Conservation (phyloP, 2,888 invertebrate species). For the Microctonus aethiopoides region DNA sequence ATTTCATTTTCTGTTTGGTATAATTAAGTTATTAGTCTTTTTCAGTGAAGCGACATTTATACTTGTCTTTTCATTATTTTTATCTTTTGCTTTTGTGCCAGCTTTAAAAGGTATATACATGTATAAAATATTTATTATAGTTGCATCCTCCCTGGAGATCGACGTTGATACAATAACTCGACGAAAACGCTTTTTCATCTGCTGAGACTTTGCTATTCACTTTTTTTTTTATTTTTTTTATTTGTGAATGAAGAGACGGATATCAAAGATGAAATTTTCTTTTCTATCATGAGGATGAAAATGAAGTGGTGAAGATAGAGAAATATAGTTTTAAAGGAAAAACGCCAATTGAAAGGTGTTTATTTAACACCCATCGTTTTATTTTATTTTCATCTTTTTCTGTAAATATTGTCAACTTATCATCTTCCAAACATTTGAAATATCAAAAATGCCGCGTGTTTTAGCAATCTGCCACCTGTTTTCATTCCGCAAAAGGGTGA, state of each 20-base stretch:
- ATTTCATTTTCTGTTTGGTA: no score
- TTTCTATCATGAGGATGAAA: neutral
- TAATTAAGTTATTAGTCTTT: no score
- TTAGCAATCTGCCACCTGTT: neutral
- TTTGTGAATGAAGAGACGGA: conserved; percentile 10
- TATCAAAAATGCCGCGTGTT: conserved; percentile 42
- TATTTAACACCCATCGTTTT: neutral
- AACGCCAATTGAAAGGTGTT: neutral
- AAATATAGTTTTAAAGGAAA: neutral
- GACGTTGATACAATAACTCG: neutral
- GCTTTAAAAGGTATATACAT: neutral
- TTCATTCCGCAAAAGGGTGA: neutral
- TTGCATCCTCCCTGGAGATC: neutral
- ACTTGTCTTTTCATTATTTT: neutral
- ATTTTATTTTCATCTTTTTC: neutral
- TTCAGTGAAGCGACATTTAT: no score
- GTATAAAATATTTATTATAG: neutral
- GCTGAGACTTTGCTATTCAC: neutral
- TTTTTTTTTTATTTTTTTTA: no score
- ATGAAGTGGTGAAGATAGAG: neutral
- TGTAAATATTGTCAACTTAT: conserved; percentile 39
- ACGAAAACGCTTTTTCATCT: neutral
- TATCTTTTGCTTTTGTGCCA: neutral
- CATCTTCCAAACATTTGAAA: conserved; percentile 40
- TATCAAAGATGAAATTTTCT: conserved; percentile 23